Percentiles rank a stretch among this genome's conserved stretches.
Conservation (phyloP, 2,113 vertebrate genomes). For the Oreochromis niloticus region DNA sequence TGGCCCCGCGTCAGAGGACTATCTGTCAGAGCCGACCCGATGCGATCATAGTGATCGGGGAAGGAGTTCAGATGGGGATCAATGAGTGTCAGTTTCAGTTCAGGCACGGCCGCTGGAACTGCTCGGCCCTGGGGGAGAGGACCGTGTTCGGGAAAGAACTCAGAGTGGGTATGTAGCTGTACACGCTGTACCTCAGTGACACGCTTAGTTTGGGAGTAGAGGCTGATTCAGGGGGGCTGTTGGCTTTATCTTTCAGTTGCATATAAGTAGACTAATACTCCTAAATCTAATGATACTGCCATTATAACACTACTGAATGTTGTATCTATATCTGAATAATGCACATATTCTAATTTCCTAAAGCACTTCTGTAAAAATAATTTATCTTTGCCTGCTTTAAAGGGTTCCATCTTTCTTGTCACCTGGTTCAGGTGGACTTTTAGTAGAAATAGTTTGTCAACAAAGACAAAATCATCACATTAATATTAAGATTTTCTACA, state of each 20-base stretch:
- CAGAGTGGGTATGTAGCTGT: conserved; percentile 85
- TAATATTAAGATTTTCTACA: neutral
- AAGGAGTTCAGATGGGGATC: conserved; percentile 96
- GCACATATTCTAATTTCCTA: neutral
- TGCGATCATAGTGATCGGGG: conserved; percentile 96
- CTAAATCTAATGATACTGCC: neutral
- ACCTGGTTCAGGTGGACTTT: neutral
- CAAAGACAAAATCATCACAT: neutral
- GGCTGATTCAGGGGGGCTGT: neutral
- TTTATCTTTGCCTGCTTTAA: neutral
- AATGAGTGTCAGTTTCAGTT: conserved; percentile 98
- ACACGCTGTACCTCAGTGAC: neutral
- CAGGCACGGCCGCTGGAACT: conserved; percentile 95
- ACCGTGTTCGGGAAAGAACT: conserved; percentile 97
- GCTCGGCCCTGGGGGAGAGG: conserved; percentile 91
- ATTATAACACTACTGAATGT: neutral
- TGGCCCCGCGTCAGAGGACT: conserved; percentile 92
- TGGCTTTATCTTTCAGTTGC: neutral
- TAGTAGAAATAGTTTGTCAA: neutral
- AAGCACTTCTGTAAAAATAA: neutral
- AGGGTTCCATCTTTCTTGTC: neutral
- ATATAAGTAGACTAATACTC: neutral
- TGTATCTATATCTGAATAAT: neutral
- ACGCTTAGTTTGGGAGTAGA: neutral
- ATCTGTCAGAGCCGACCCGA: conserved; percentile 98